These are phyloP conservation scores for Dendroctonus valens DNA, from an alignment of 1,140 invertebrate species.

Conservation along the genomic window DNA sequence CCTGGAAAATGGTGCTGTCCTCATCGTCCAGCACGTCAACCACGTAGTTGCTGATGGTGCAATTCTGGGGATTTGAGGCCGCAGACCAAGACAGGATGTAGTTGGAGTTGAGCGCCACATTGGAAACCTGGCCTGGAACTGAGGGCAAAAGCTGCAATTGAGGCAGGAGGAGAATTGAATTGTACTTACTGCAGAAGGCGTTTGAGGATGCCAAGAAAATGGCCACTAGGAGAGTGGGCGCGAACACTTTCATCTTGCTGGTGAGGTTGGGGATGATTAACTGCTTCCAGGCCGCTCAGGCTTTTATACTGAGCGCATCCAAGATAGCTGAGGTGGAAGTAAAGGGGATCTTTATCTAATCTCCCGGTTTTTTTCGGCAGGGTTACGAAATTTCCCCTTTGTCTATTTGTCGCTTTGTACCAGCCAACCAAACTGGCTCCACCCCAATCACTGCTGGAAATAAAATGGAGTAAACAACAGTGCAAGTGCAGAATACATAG, in stretches of 20 bases:
- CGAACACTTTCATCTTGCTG: background rate
- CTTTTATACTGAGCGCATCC: background rate
- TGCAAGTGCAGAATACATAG: no score
- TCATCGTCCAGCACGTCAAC: constrained; percentile 3
- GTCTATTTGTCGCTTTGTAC: no score
- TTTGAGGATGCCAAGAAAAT: background rate
- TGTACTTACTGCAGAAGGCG: background rate
- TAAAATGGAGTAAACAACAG: no score
- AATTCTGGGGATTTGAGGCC: constrained; percentile 5
- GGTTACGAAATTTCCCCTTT: no score
- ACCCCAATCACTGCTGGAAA: no score
- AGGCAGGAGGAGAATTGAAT: background rate
- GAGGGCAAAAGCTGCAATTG: background rate
- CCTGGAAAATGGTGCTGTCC: constrained; percentile 4
- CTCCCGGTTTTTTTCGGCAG: no score
- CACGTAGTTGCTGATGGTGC: constrained; percentile 5
- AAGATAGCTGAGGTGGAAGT: background rate
- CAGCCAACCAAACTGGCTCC: no score
- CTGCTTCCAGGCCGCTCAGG: background rate
- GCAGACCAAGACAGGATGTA: constrained; percentile 1
- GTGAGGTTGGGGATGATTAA: background rate
- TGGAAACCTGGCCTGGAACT: constrained; percentile 11
- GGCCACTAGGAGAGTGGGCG: background rate
- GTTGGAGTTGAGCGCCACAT: background rate
- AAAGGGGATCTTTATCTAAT: background rate